Base-by-base conservation (phyloP, 1,140 invertebrate genomes). In the Portunus trituberculatus region DNA sequence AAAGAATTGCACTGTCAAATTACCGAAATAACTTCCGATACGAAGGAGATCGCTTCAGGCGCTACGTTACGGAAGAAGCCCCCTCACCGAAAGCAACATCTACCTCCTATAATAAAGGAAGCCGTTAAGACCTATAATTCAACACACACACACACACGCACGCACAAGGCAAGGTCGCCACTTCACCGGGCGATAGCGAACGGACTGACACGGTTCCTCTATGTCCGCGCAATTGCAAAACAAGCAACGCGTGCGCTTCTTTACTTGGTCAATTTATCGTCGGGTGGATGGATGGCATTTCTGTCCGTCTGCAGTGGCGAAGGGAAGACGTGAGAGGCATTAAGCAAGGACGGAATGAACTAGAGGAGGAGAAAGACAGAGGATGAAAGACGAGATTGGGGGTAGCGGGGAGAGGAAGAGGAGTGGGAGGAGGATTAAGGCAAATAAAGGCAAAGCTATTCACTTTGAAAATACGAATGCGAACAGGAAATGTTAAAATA, bases 401-500 rank as follows among this genome's bases (percentile, higher is more conserved):
- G 67, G 48, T 14, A 7, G 48, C 48, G 14, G 10, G 67, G 2
- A 59, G 67, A 76, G 67, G 52, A 59, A 39, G 20, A 76, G 20
- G 67, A 76, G 67, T 3, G 20, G 67, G 25, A 76, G 67, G 67
- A 76, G n/a, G 52, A 39, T 39, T 39, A 39, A n/a, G 67, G 67
- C 20, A 76, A 76, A 76, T n/a, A 76, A n/a, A 76, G 67, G 67
- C 25, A 76, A n/a, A 76, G 25, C 67, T 76, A 25, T 76, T 76
- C 67, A 76, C 16, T 76, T 76, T n/a, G 20, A 76, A 76, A 76
- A n/a, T 76, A 76, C 67, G 67, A 76, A 25, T n/a, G 25, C 25
- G 67, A n/a, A 76, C 67, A 76, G 67, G 67, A 76, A 76, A 76
- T 76, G 67, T 76, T 76, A 76, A 76, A n/a, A 76, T 76, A 76